Evolutionary conservation across 2,797 vertebrate genomes (phyloP), one percentile per base, ranked within the genome.

Genomic region (Chelon auratus): DNA sequence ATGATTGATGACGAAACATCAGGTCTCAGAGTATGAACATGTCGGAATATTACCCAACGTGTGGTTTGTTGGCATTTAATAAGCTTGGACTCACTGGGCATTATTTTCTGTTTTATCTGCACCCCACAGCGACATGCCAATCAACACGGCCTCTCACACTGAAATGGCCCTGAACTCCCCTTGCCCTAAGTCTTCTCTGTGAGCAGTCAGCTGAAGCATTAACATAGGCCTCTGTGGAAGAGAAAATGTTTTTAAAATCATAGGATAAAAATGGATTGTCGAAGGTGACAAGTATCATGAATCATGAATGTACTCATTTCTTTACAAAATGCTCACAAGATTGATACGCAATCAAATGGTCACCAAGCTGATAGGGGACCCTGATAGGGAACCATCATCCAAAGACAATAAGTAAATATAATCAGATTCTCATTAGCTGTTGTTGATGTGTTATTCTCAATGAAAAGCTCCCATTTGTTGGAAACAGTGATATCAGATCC

Each of bases 161-260:
- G 37, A 33, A 55, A 50, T 11, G 9, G 33, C 45, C 36, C 58
- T 14, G 48, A 45, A 61, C 51, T n/a, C 60, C 26, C 22, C n/a
- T 45, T 9, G 59, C 26, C 30, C 18, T 55, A 37, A 58, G 12
- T 17, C 58, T 36, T 22, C 37, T 77, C 33, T 14, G 61, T 43
- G 42, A 60, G 64, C 62, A 48, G 37, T 59, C 18, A 39, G 57
- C 57, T 36, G 12, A 72, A 50, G 54, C 56, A 67, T 68, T 24
- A 26, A 24, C 40, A 9, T 17, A 3, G 8, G 58, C 14, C 43
- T 30, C 39, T 24, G 36, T 62, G n/a, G 37, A 62, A 70, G 43
- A 51, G n/a, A 57, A 45, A 61, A 68, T 2, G 17, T 60, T 18
- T 65, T 61, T 56, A 13, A 61, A 33, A 70, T 48, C 45, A 69